Conservation (phyloP, 53 echinoderm and acorn worm genomes). For the Holothuria scabra region DNA sequence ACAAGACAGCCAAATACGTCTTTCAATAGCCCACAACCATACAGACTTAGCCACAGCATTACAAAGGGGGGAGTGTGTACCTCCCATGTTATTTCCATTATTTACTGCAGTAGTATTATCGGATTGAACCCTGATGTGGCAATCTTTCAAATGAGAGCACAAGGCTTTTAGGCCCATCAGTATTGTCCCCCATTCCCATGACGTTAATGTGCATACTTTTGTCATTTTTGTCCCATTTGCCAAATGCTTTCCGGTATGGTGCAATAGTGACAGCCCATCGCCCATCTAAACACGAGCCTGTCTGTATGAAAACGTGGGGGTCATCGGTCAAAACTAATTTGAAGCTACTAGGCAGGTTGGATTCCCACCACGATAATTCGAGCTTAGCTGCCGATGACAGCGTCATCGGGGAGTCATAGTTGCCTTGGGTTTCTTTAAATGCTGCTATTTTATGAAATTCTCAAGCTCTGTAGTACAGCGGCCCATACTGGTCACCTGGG, state of each 20-base stretch:
- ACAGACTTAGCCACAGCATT: slow-evolving; percentile 48
- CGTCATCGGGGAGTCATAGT: not conserved
- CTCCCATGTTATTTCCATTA: slow-evolving; percentile 62
- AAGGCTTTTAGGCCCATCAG: slow-evolving; percentile 31
- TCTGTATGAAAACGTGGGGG: no score
- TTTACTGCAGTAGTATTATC: no score
- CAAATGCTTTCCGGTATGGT: not conserved
- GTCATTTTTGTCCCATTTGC: slow-evolving; percentile 31
- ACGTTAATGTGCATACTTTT: slow-evolving; percentile 38
- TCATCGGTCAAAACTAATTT: not conserved
- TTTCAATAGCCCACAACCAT: slow-evolving; percentile 58
- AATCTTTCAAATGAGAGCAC: not conserved
- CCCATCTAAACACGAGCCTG: slow-evolving; percentile 37
- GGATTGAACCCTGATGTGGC: slow-evolving; percentile 42
- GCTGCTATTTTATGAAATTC: not conserved
- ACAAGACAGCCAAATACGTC: slow-evolving; percentile 57
- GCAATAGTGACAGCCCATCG: slow-evolving; percentile 12
- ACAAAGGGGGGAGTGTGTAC: slow-evolving; percentile 43
- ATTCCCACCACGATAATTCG: not conserved
- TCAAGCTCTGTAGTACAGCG: not conserved
- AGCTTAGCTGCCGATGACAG: not conserved
- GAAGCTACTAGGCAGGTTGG: not conserved
- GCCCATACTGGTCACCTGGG: slow-evolving; percentile 16
- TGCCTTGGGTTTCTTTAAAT: not conserved
- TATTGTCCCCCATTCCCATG: slow-evolving; percentile 39